Percentiles rank a stretch among this genome's conserved stretches.
phyloP scores from a whole-genome alignment of 1,140 invertebrate species.

The Zeugodacus cucurbitae region DNA sequence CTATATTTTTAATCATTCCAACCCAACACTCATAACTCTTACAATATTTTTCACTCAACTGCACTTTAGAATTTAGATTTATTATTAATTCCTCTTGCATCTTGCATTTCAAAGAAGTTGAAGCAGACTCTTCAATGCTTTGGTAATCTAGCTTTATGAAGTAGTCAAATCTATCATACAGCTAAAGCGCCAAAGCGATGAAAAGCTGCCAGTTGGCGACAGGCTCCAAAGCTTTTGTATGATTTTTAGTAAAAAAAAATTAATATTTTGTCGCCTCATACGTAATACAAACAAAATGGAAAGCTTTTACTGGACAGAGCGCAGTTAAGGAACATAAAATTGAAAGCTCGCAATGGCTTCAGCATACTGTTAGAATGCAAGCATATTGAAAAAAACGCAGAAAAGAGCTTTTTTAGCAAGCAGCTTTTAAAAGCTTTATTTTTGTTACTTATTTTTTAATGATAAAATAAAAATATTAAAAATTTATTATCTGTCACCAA shows the following conservation, averaged over 20 bases:
- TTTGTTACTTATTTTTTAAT: too few relatives aligned
- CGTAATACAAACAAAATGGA: neutral
- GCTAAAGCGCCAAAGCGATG: constrained; percentile 94
- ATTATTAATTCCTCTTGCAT: neutral
- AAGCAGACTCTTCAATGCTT: constrained; percentile 73
- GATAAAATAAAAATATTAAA: too few relatives aligned
- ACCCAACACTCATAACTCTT: neutral
- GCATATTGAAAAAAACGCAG: neutral
- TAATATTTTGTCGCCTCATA: neutral
- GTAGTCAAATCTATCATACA: constrained; percentile 81
- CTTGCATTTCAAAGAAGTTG: constrained; percentile 11
- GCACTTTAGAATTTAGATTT: too few relatives aligned
- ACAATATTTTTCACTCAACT: neutral
- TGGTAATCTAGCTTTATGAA: constrained; percentile 97
- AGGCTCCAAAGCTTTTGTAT: neutral
- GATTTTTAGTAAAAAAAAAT: neutral
- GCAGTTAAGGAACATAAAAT: neutral
- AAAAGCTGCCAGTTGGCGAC: constrained; percentile 48
- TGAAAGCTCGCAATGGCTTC: neutral
- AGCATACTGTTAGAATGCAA: neutral
- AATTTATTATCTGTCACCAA: too few relatives aligned
- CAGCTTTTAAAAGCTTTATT: too few relatives aligned
- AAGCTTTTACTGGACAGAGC: neutral
- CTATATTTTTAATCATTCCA: neutral
- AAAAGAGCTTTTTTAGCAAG: too few relatives aligned